Conservation (phyloP, 2,113 vertebrate genomes). For the Pao palembangensis region DNA sequence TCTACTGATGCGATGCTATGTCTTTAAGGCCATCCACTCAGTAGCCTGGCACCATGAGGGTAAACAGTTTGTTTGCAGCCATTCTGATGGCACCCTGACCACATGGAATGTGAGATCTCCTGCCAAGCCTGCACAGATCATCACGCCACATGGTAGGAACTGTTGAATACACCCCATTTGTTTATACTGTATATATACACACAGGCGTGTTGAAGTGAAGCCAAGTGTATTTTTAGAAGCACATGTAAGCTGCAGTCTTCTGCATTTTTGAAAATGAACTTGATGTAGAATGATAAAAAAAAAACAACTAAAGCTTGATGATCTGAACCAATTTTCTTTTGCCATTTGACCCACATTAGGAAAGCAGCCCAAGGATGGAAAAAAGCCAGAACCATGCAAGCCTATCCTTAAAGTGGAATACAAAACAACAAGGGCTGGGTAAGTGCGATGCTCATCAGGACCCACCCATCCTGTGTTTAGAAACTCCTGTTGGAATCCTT, state of each 20-base stretch:
- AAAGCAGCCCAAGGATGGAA: slow-evolving; percentile 97
- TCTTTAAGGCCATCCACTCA: slow-evolving; percentile 90
- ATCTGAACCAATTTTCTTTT: background rate
- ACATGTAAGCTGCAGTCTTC: background rate
- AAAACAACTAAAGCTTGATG: too few relatives aligned
- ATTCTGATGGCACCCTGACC: slow-evolving; percentile 96
- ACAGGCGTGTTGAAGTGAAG: slow-evolving; percentile 3
- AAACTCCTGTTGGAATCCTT: slow-evolving; percentile 21
- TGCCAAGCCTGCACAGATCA: slow-evolving; percentile 87
- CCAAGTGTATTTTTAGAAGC: slow-evolving; percentile 14
- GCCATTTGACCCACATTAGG: slow-evolving; percentile 69
- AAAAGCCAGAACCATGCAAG: slow-evolving; percentile 98
- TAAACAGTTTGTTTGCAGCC: slow-evolving; percentile 97
- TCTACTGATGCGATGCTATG: slow-evolving; percentile 5
- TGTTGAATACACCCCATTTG: slow-evolving; percentile 10
- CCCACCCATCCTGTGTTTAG: slow-evolving; percentile 52
- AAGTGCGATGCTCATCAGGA: slow-evolving; percentile 57
- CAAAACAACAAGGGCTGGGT: slow-evolving; percentile 95
- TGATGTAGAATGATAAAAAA: too few relatives aligned
- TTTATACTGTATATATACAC: background rate
- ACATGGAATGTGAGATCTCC: slow-evolving; percentile 93
- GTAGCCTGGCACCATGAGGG: slow-evolving; percentile 99
- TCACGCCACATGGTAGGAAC: slow-evolving; percentile 92
- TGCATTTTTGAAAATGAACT: background rate
- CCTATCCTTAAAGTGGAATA: slow-evolving; percentile 99